These are phyloP conservation scores for Beaufortia kweichowensis DNA, from an alignment of 2,113 vertebrate genomes.

Conservation along the genomic window DNA sequence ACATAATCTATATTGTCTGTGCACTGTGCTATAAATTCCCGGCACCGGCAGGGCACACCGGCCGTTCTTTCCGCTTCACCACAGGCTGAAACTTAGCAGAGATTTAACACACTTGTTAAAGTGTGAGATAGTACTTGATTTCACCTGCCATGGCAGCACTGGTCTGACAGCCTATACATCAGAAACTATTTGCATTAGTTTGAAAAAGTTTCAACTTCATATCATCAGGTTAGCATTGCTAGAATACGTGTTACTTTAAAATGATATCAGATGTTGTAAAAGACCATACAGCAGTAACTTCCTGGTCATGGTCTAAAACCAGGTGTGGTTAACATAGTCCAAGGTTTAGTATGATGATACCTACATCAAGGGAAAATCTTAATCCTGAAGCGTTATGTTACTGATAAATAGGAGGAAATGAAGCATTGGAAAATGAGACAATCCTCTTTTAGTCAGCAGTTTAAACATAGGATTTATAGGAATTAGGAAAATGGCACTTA, in stretches of 20 bases:
- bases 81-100: conserved; percentile 60
- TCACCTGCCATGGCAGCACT: conserved; percentile 57
- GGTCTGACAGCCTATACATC: conserved; percentile 51
- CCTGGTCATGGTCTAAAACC: conserved; percentile 1
- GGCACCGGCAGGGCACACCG: conserved; percentile 64
- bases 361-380: conserved; percentile 12
- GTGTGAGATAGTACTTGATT: conserved; percentile 55
- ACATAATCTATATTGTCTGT: conserved; percentile 63
- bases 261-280: neutral
- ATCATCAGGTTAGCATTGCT: neutral
- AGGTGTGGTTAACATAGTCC: neutral
- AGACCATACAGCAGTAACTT: neutral
- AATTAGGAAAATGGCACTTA: conserved; percentile 64
- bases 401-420: conserved; percentile 10
- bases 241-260: neutral
- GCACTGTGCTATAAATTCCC: conserved; percentile 69
- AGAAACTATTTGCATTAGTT: conserved; percentile 42
- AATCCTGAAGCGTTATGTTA: neutral
- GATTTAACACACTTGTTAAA: conserved; percentile 56
- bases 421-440: conserved; percentile 28
- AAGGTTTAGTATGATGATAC: conserved; percentile 1
- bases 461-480: conserved; percentile 32
- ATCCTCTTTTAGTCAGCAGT: neutral
- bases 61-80: conserved; percentile 54
- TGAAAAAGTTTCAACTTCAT: conserved; percentile 39